Base-by-base conservation (phyloP, 1,140 invertebrate species). In the Listronotus bonariensis region DNA sequence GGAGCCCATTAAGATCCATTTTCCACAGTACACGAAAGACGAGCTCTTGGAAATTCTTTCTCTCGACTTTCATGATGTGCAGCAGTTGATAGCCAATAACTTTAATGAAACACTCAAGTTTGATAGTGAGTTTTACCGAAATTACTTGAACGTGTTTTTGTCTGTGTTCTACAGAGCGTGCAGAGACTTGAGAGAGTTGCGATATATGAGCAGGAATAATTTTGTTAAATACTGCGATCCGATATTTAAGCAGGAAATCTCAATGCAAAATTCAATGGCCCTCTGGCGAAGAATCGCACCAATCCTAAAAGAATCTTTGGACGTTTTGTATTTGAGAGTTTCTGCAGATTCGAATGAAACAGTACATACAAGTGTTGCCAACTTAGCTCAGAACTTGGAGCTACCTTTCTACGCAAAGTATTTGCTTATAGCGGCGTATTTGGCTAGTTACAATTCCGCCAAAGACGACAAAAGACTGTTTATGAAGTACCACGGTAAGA, bases 371-470 rank as follows among this genome's bases (percentile, higher is more conserved):
- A n/a, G n/a, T 20, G 18, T 67, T 65, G 46, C 68, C 17, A 73
- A 69, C 54, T 79, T 86, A 70, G 84, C 85, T 6, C 83, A 90
- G 62, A 88, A 85, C 60, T 85, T 94, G 51, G 93, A 96, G 76
- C 79, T 97, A 6, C 94, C 93, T 0, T 94, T 88, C 74, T 96
- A 93, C 79, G 89, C 90, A 0, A 96, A 96, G 78, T 95, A 87
- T 77, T 81, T 97, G 36, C 79, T 97, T 4, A 92, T 96, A 26
- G 92, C 94, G 18, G 89, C 92, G 7, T 96, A 93, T 77, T 80
- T 97, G 58, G 94, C 94, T 0, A 96, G 93, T 18, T 92, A 96
- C 72, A 96, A 96, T 80, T 90, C 92, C 0, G 83, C 88, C 0
- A 93, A 92, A 72, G 87, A 91, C 70, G 94, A 96, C 77, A 92